These are phyloP conservation scores for Callipepla squamata DNA, from an alignment of 2,113 vertebrate species.

Conservation along the genomic window DNA sequence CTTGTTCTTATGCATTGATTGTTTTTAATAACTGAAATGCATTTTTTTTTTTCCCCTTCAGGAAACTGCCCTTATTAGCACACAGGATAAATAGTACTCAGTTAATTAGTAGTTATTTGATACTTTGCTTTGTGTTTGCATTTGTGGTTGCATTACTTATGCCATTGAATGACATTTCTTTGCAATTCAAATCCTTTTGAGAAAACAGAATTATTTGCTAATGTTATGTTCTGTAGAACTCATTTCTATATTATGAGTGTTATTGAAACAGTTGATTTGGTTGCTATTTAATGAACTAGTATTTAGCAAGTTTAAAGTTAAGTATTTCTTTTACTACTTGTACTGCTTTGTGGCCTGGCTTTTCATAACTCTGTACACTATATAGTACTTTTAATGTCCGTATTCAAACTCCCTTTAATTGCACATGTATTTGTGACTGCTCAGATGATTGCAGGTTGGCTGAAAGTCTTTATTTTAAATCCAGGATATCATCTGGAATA, in stretches of 20 bases:
- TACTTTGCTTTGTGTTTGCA: not conserved
- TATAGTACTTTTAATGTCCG: not conserved
- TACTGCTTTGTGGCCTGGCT: not conserved
- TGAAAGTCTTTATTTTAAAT: not conserved
- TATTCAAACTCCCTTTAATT: not conserved
- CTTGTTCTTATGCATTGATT: not conserved
- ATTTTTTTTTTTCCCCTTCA: not conserved
- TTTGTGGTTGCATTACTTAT: not conserved
- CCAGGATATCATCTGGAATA: not conserved
- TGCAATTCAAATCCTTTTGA: not conserved
- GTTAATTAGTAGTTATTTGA: constrained; percentile 9
- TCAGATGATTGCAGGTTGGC: not conserved
- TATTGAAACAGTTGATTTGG: not conserved
- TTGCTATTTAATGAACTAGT: not conserved
- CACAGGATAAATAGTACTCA: not conserved
- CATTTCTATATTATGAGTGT: not conserved
- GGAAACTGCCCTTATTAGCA: not conserved
- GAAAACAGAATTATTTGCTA: not conserved
- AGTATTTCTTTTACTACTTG: not conserved
- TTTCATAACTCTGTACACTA: not conserved
- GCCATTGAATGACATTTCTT: not conserved
- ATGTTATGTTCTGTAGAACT: not conserved
- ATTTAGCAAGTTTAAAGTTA: not conserved
- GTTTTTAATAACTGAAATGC: not conserved
- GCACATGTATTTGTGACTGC: not conserved